Conservation (phyloP, 2,113 vertebrate species). For the Cervus canadensis region DNA sequence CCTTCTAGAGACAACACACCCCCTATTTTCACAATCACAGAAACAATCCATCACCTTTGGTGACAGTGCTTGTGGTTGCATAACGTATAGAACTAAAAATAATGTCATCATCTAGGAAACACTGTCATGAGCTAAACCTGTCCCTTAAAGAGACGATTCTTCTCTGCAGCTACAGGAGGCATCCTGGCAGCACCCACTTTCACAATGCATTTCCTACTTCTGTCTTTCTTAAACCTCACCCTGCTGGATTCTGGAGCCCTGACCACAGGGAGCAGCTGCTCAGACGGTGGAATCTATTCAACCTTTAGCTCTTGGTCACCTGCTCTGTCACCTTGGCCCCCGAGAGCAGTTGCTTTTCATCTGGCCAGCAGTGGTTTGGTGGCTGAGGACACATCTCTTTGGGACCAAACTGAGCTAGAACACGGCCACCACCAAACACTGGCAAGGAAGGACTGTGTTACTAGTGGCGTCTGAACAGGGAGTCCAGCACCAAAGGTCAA, state of each 20-base stretch:
- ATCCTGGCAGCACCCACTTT: not conserved
- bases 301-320: fast-evolving
- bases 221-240: not conserved
- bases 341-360: not conserved
- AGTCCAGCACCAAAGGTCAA: not conserved
- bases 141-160: not conserved
- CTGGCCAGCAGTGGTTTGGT: not conserved
- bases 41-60: not conserved
- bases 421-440: not conserved
- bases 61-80: not conserved
- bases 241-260: fast-evolving
- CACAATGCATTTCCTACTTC: not conserved
- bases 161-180: not conserved
- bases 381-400: not conserved
- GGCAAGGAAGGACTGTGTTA: not conserved
- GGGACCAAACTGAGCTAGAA: not conserved
- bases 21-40: not conserved
- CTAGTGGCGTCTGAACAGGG: not conserved
- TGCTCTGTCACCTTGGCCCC: not conserved
- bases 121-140: not conserved
- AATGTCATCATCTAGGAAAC: not conserved
- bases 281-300: not conserved
- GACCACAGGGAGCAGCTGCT: not conserved
- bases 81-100: not conserved
- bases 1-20: not conserved